Evolutionary conservation across 2,888 invertebrate genomes (phyloP).

Genomic region (Alsophila aescularia): DNA sequence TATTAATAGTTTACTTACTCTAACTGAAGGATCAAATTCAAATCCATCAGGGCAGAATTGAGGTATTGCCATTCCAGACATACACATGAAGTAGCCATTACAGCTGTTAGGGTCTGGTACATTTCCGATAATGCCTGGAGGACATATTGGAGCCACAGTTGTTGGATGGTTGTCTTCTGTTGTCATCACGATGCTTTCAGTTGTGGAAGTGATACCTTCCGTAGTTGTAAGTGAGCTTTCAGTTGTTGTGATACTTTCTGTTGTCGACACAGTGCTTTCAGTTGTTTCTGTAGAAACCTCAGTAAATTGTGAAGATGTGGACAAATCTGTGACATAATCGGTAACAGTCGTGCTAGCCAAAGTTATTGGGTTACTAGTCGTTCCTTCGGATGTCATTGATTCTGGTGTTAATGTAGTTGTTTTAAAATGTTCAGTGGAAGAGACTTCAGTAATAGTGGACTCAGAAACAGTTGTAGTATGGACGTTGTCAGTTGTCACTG

Average conservation of each 20-base stretch:
- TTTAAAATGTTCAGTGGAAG: not conserved
- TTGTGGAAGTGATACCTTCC: not conserved
- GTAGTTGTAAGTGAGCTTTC: not conserved
- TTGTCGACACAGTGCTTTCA: too few species aligned
- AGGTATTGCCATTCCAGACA: slow-evolving; percentile 15
- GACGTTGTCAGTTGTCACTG: not conserved
- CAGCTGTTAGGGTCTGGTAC: slow-evolving; percentile 25
- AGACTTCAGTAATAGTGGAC: not conserved
- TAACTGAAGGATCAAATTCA: slow-evolving; percentile 18
- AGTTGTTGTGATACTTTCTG: not conserved
- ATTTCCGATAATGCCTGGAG: slow-evolving; percentile 11
- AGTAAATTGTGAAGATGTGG: too few species aligned
- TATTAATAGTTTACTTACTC: too few species aligned
- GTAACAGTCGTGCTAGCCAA: too few species aligned
- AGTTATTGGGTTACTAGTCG: not conserved
- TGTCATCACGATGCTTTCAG: not conserved
- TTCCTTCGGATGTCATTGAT: not conserved
- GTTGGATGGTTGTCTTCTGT: slow-evolving; percentile 17
- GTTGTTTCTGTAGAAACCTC: too few species aligned
- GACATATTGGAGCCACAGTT: slow-evolving; percentile 12
- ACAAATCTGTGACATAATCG: too few species aligned
- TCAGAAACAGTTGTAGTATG: not conserved
- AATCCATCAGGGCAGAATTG: slow-evolving; percentile 18
- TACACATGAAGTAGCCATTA: slow-evolving; percentile 26
- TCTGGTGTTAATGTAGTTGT: not conserved